Base-by-base conservation (phyloP, 2,113 vertebrate genomes). In the Fregetta grallaria region DNA sequence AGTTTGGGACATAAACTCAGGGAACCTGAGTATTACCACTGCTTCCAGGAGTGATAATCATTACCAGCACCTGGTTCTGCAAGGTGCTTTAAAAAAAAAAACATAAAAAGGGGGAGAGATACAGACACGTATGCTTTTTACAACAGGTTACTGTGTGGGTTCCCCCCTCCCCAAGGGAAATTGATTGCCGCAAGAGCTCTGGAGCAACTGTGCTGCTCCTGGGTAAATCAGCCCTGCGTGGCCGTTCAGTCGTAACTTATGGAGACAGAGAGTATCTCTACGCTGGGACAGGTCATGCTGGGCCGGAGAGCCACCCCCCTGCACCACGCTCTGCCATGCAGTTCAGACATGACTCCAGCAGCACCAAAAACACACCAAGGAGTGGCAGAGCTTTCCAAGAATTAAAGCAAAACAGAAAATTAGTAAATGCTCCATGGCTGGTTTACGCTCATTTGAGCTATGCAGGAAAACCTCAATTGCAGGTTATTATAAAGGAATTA, bases 401-500 rank as follows among this genome's bases (percentile, higher is more conserved):
- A 52, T 50, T 59, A 68, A 87, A 94, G 30, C 13, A 75, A 71
- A 75, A 4, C 4, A 61, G 16, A 91, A 81, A 52, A 87, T 27
- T 36, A 65, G n/a, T 32, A 84, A 81, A 32, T 22, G 16, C 22
- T 81, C 40, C 23, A 8, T 3, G 6, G 44, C 56, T 81, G 50
- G 38, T 71, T 87, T 63, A 87, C 4, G 18, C 26, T 71, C 38
- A 47, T 20, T 79, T 61, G 45, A 73, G 36, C 26, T 81, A 68
- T 0, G 7, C 27, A 53, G 17, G 45, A 84, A 92, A 80, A 83
- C 27, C 76, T 88, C 73, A 87, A 58, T 34, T 92, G 67, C 34
- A 87, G 34, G 77, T 72, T 75, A 78, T 89, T 95, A 85, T 32
- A 81, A 78, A 78, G 18, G 44, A 96, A 87, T 92, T 72, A 72